Conservation (phyloP, 2,113 vertebrate species). For the Mesoclemmys tuberculata region DNA sequence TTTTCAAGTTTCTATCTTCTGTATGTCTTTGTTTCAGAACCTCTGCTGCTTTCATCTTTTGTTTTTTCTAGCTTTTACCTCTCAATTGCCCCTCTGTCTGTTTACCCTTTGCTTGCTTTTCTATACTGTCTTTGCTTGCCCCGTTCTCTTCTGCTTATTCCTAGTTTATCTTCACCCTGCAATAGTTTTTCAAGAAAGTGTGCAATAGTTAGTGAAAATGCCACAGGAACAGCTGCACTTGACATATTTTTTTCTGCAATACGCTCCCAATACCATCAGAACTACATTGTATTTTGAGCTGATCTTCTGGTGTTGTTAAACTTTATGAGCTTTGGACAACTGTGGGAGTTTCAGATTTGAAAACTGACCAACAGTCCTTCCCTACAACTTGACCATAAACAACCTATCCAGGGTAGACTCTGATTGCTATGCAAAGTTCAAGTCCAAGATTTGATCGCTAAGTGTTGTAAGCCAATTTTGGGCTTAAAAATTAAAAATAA, state of each 20-base stretch:
- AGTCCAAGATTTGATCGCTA: not conserved
- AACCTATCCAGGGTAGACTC: not conserved
- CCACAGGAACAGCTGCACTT: not conserved
- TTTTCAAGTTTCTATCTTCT: not conserved
- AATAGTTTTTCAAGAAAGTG: not conserved
- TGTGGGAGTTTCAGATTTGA: not conserved
- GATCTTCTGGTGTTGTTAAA: not conserved
- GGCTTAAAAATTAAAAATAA: not conserved
- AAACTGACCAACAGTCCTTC: not conserved
- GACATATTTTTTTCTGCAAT: not conserved
- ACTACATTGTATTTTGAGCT: not conserved
- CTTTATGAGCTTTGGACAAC: not conserved
- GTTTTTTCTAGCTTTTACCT: not conserved
- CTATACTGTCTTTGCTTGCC: not conserved
- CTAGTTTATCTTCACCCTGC: not conserved
- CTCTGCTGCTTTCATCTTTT: not conserved
- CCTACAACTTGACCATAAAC: not conserved
- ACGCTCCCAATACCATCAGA: not conserved
- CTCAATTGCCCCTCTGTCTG: not conserved
- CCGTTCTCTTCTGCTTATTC: not conserved
- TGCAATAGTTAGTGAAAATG: not conserved
- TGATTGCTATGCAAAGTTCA: not conserved
- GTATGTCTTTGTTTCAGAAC: not conserved
- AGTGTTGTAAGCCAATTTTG: not conserved
- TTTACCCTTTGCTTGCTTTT: not conserved